phyloP scores from a whole-genome alignment of 2,797 vertebrate species.

The Paedocypris micromegethes region DNA sequence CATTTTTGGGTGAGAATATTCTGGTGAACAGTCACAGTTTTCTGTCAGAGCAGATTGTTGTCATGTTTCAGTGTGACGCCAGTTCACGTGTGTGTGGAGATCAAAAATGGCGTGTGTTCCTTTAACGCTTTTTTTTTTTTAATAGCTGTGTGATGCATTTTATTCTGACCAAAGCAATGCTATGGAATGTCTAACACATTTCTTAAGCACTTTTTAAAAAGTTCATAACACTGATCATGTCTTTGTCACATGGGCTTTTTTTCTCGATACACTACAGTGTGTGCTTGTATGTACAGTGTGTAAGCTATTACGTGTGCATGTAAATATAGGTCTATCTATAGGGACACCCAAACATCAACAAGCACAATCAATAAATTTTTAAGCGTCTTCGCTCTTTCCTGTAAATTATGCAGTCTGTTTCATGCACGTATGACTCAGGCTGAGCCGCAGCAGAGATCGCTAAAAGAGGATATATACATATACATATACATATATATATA shows the following conservation, averaged over 20 bases:
- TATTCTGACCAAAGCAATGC: no score
- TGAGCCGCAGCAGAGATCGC: conserved; percentile 3
- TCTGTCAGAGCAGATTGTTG: conserved; percentile 19
- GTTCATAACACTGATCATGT: no score
- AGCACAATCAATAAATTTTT: background rate
- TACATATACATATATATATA: no score
- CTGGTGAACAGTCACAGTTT: background rate
- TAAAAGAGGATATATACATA: conserved; percentile 20
- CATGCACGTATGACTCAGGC: conserved; percentile 27
- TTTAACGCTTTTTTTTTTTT: background rate
- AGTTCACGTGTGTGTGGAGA: background rate
- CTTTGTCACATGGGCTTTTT: no score
- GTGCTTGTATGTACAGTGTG: no score
- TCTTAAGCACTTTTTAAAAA: no score
- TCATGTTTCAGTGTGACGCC: conserved; percentile 4
- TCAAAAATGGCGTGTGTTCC: background rate
- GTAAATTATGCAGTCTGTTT: conserved; percentile 24
- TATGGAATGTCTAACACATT: no score
- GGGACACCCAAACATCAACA: background rate
- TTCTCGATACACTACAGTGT: no score
- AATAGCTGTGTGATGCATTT: background rate
- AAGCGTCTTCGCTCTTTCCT: conserved; percentile 6
- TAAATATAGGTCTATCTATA: background rate
- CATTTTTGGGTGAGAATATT: background rate
- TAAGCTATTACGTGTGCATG: background rate